These are phyloP conservation scores for Scaptomyza pallida DNA, from an alignment of 1,140 invertebrate species.

Conservation along the genomic window DNA sequence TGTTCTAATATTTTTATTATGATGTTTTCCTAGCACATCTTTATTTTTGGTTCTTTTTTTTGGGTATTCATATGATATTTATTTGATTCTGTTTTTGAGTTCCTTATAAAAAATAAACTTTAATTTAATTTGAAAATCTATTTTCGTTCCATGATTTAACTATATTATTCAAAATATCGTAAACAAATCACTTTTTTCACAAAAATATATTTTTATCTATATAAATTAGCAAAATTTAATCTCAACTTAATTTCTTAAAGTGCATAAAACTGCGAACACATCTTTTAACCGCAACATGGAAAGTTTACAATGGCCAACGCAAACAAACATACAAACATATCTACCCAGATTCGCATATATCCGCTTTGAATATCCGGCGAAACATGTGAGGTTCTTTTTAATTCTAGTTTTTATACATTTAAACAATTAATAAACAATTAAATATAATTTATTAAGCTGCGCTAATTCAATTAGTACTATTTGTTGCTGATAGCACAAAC, in stretches of 20 bases:
- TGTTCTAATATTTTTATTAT: no score
- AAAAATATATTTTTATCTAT: no score
- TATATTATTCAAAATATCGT: no score
- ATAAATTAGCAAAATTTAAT: background rate
- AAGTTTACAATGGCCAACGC: slow-evolving; percentile 37
- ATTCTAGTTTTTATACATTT: slow-evolving; percentile 38
- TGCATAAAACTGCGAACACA: background rate
- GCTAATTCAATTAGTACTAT: slow-evolving; percentile 69
- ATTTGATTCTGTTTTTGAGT: no score
- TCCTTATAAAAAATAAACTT: no score
- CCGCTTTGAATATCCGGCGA: slow-evolving; percentile 30
- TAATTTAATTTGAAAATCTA: no score
- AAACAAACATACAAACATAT: slow-evolving; percentile 38
- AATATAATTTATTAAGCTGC: slow-evolving; percentile 46
- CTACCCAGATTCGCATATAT: slow-evolving; percentile 9
- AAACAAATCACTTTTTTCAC: no score
- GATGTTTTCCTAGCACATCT: no score
- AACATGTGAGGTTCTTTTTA: background rate
- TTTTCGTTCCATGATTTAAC: no score
- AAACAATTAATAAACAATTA: slow-evolving; percentile 60
- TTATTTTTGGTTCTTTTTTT: no score
- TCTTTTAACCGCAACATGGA: slow-evolving; percentile 31
- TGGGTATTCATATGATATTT: no score
- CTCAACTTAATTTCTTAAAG: background rate
- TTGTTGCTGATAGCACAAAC: slow-evolving; percentile 21